Evolutionary conservation across 2,888 invertebrate species (phyloP).

Genomic region (Eupithecia subumbrata): DNA sequence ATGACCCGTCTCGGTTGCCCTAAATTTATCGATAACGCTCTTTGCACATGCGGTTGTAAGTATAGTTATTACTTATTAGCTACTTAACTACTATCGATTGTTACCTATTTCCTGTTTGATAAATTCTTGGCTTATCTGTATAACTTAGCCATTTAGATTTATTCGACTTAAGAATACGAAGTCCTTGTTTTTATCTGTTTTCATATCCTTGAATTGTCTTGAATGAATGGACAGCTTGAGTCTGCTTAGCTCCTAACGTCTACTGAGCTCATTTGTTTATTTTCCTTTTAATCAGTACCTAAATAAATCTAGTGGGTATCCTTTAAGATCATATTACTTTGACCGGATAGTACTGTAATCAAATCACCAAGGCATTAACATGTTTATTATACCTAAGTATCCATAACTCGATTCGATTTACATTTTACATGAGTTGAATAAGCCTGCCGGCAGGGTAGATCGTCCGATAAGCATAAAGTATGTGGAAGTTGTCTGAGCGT

Average conservation of each 20-base stretch:
- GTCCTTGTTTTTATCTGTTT: constrained; percentile 36
- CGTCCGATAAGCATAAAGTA: constrained; percentile 32
- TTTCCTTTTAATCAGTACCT: constrained; percentile 7
- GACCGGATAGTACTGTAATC: neutral
- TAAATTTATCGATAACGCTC: constrained; percentile 49
- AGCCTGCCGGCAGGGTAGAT: constrained; percentile 23
- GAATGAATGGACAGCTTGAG: constrained; percentile 19
- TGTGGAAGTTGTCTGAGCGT: constrained; percentile 34
- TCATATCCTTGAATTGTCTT: constrained; percentile 37
- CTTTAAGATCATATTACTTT: constrained; percentile 1
- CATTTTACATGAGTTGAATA: constrained; percentile 18
- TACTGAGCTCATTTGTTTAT: constrained; percentile 7
- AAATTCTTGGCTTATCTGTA: constrained; percentile 30
- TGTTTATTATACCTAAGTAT: constrained; percentile 2
- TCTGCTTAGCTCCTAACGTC: neutral
- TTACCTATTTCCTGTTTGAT: constrained; percentile 36
- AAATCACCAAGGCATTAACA: constrained; percentile 1
- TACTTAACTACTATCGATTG: constrained; percentile 12
- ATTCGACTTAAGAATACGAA: constrained; percentile 36
- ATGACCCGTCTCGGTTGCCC: constrained; percentile 54
- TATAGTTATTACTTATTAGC: constrained; percentile 40
- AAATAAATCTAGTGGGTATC: neutral
- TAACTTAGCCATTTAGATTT: constrained; percentile 36
- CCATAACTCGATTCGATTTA: constrained; percentile 10
- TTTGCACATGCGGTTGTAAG: constrained; percentile 32